These are phyloP conservation scores for Polypedilum vanderplanki DNA, from an alignment of 1,140 invertebrate genomes.

Conservation along the genomic window DNA sequence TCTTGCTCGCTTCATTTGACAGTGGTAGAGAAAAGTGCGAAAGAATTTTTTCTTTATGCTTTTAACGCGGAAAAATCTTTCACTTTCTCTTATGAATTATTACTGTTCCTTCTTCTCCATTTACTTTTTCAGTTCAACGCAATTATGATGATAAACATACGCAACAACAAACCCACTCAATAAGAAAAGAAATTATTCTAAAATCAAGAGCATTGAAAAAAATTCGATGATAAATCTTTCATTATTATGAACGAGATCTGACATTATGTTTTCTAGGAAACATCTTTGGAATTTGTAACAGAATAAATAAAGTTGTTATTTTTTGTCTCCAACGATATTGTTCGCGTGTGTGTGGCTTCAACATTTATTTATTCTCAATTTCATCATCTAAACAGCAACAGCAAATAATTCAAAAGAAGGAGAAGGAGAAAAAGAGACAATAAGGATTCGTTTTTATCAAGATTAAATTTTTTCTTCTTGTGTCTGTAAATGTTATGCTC, in stretches of 20 bases:
- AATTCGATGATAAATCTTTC: slow-evolving; percentile 13
- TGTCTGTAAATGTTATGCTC: neutral
- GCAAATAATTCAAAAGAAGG: neutral
- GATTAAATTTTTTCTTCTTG: slow-evolving; percentile 21
- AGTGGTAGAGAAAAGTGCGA: too few species aligned
- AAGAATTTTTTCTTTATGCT: neutral
- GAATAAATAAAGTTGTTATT: slow-evolving; percentile 19
- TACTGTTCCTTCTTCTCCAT: neutral
- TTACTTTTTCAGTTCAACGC: slow-evolving; percentile 2
- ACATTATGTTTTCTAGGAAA: neutral
- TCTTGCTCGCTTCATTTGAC: too few species aligned
- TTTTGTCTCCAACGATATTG: neutral
- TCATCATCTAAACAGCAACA: neutral
- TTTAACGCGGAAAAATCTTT: slow-evolving; percentile 2
- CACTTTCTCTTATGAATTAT: slow-evolving; percentile 1
- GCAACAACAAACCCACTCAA: neutral
- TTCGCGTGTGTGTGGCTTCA: neutral
- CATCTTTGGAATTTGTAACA: neutral
- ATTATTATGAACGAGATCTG: neutral
- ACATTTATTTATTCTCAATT: too few species aligned
- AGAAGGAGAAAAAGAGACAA: neutral
- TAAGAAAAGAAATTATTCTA: neutral
- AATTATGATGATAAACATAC: slow-evolving; percentile 22
- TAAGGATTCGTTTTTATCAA: slow-evolving; percentile 22
- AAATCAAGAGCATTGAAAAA: neutral